Base-by-base conservation (phyloP, 1,140 invertebrate genomes). In the Drosophila ironensis region DNA sequence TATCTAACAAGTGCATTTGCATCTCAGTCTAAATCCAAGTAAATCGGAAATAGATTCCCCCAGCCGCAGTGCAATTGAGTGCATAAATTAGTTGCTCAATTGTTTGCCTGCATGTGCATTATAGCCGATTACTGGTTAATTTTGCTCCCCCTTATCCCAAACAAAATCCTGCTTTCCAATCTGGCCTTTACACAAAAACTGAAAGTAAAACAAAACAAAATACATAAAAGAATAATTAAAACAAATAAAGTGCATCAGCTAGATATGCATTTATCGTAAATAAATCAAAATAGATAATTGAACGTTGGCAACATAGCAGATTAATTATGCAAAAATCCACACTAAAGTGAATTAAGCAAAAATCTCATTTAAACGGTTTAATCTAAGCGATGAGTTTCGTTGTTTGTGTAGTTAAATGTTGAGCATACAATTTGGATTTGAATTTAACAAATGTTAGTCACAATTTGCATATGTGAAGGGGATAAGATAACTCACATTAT, bases 351-450 rank as follows among this genome's bases (percentile, higher is more conserved):
- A 57, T 16, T 41, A 69, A 33, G 38, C 14, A 17, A 14, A n/a
- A 40, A 30, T 38, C 38, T 69, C 51, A 50, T 47, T 69, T 69
- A 69, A 24, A 45, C 25, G 25, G 24, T 47, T 66, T 30, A 27
- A 27, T 35, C 57, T 42, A 48, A 41, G 44, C 57, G 38, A 63
- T 33, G 61, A 22, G 45, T 71, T 63, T 35, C 66, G 47, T 77
- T 72, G 38, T 78, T 50, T 48, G 25, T 19, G 71, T 75, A 81
- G 76, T 40, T 81, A 66, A 81, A 47, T 75, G 76, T 81, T 81
- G 42, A 57, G 22, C 64, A 69, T 70, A 45, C 16, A 56, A 69
- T 50, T 57, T 45, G 33, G 44, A 53, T 71, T 71, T 63, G 40
- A 47, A 54, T 72, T 71, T 64, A 20, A 64, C n/a, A 27, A 37